Conservation (phyloP, 2,888 invertebrate species). For the Euzophera pinguis region DNA sequence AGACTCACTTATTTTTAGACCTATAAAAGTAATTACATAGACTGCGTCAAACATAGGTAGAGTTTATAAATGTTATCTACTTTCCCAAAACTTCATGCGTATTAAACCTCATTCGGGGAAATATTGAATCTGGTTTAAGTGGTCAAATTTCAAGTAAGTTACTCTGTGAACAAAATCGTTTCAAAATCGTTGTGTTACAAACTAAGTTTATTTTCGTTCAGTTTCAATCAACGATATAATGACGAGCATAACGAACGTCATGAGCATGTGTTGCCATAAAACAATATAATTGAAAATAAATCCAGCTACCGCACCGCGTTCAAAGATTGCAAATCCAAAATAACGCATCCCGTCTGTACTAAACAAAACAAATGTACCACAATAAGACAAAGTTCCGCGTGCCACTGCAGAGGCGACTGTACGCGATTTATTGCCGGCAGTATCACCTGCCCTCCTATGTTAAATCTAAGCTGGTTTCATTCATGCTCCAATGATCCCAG, state of each 20-base stretch:
- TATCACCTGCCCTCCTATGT: constrained; percentile 52
- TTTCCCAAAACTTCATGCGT: too few species aligned
- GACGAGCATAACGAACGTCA: neutral
- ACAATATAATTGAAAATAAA: constrained; percentile 11
- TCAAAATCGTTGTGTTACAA: neutral
- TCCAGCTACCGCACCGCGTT: constrained; percentile 20
- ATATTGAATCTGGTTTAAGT: too few species aligned
- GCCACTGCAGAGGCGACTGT: constrained; percentile 47
- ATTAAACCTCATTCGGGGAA: too few species aligned
- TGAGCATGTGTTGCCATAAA: constrained; percentile 7
- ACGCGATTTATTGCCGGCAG: constrained; percentile 59
- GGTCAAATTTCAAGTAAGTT: too few species aligned
- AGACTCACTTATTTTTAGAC: too few species aligned
- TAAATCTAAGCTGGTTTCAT: constrained; percentile 41
- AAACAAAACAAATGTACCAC: constrained; percentile 65
- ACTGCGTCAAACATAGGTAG: too few species aligned
- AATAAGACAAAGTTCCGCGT: constrained; percentile 75
- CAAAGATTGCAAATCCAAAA: constrained; percentile 61
- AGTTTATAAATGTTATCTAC: too few species aligned
- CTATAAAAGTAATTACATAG: too few species aligned
- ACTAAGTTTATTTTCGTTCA: neutral
- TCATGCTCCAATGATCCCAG: constrained; percentile 27
- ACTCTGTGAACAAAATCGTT: neutral
- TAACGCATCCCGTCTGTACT: constrained; percentile 51
- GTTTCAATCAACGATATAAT: neutral